Conservation (phyloP, 2,113 vertebrate species). For the Neodontobutis hainanensis region DNA sequence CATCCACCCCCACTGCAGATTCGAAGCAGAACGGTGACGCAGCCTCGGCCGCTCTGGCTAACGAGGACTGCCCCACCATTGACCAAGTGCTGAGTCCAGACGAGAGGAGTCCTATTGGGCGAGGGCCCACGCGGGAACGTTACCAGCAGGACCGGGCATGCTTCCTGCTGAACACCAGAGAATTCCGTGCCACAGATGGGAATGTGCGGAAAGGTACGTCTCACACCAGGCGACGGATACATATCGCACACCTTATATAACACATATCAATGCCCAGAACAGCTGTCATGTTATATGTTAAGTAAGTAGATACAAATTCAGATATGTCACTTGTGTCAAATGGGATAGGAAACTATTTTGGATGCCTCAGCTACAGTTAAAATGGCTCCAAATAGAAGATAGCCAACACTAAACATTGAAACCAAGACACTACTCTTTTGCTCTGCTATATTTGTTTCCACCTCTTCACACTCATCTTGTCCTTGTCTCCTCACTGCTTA, state of each 20-base stretch:
- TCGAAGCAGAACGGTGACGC: constrained; percentile 90
- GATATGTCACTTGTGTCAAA: constrained; percentile 18
- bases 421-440: constrained; percentile 38
- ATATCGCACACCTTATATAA: constrained; percentile 39
- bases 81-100: constrained; percentile 92
- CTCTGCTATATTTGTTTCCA: constrained; percentile 66
- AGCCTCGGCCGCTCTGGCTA: constrained; percentile 88
- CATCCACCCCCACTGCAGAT: constrained; percentile 61
- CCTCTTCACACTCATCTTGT: constrained; percentile 57
- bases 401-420: constrained; percentile 13
- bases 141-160: constrained; percentile 91
- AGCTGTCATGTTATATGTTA: constrained; percentile 25
- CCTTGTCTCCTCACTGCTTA: constrained; percentile 59
- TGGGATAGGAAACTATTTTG: constrained; percentile 25
- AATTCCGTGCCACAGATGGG: constrained; percentile 90
- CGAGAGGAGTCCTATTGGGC: constrained; percentile 87
- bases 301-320: constrained; percentile 24
- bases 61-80: constrained; percentile 92
- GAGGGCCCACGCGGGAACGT: constrained; percentile 81
- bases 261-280: constrained; percentile 41
- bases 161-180: constrained; percentile 90
- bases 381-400: constrained; percentile 34
- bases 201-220: constrained; percentile 91
- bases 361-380: constrained; percentile 10
- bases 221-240: constrained; percentile 46